Evolutionary conservation across 1,140 invertebrate genomes (phyloP), one percentile per base, ranked within the genome.

Genomic region (Drosophila yakuba): DNA sequence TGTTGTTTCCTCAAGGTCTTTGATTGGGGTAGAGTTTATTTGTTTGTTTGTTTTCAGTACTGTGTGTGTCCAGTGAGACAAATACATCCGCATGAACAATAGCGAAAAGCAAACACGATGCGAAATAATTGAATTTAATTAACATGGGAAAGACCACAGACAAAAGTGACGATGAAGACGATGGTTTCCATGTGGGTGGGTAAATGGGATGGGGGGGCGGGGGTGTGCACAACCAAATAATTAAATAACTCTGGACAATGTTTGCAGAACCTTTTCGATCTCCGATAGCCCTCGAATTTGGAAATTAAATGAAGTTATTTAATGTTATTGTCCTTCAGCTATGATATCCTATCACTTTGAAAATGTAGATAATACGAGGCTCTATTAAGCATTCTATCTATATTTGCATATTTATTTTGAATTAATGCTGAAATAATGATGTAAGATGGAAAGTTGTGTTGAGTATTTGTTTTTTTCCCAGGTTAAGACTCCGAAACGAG

Each of bases 81-180:
- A 56, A 55, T 15, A 56, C 38, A 51, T 52, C 59, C 68, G 35
- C 57, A 20, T 17, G 6, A 35, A 43, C 45, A 60, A 67, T 43
- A 15, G 35, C 55, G 47, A 59, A 55, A 56, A 14, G 62, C 44
- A 78, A 69, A 74, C 51, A 78, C 41, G 63, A 75, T 79, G 68
- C 62, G 51, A 84, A 75, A 75, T 79, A 83, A 79, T 84, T 83
- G 61, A 75, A 67, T 83, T 83, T 83, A 66, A 83, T 83, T 75
- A 75, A 75, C 80, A 72, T 83, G 80, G 75, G 80, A 83, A 76
- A 64, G 58, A 50, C 43, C 39, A 75, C n/a, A 39, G 48, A 50
- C 41, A 25, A 51, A 17, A 55, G 20, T 23, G 38, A 48, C 61
- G 20, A 69, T 44, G 68, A 48, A 44, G 68, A 43, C 54, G 15